Evolutionary conservation across 2,797 vertebrate genomes (phyloP), one percentile per base, ranked within the genome.

Genomic region (Bucorvus abyssinicus): DNA sequence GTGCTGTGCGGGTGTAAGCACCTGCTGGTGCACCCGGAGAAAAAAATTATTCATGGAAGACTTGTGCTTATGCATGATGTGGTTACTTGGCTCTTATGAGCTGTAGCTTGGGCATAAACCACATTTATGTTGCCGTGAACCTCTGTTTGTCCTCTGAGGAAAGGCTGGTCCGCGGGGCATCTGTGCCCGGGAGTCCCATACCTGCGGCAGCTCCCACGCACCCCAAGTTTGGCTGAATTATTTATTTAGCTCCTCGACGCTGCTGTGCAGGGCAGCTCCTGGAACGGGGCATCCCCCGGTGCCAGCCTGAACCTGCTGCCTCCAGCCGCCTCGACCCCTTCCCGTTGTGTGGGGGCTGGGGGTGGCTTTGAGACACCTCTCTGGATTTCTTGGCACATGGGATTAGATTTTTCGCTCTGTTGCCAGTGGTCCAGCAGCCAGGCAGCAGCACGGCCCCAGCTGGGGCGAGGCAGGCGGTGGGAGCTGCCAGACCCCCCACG

Each of bases 301-400:
- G 49, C 40, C 4, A 2, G 1, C 10, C 57, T 9, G 30, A 67
- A 24, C 75, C 57, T 38, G 53, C 81, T 56, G 50, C 57, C 47
- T 83, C 40, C 64, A 42, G 45, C 59, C 8, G 0, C 23, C 26
- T 55, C 2, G 2, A 7, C 12, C 65, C 21, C 80, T 83, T 42
- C 24, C 12, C 0, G 0, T 17, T 32, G 11, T 6, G 1, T 1
- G 3, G 49, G 26, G 29, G 12, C n/a, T 0, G 1, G 3, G 38
- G 22, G 2, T 36, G 21, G 30, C 2, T 1, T 6, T 36, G 57
- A 71, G 53, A 12, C 5, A 6, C 2, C 38, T 52, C 81, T 40
- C 47, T 59, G 69, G 10, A 3, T 59, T 81, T 57, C 29, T 52
- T 56, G 42, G 57, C 15, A 13, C 1, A 0, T 0, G 3, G 34